These are phyloP conservation scores for Buteo buteo DNA, from an alignment of 2,113 vertebrate genomes.

Conservation along the genomic window DNA sequence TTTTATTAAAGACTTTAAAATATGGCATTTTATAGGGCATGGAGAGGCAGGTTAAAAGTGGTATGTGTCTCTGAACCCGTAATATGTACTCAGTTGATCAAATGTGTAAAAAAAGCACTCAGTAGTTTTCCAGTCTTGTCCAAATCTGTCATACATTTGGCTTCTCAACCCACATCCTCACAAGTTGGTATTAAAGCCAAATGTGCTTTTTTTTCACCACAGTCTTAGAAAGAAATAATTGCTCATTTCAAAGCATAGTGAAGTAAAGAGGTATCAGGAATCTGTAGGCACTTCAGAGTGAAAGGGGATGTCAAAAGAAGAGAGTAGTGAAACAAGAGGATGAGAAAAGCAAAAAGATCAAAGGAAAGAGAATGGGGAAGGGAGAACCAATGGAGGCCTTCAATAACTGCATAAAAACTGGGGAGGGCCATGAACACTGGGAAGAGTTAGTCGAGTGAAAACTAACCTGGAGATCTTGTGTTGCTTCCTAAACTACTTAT, in stretches of 20 bases:
- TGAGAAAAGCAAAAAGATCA: not conserved
- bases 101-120: not conserved
- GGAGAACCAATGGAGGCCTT: not conserved
- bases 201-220: not conserved
- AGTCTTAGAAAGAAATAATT: not conserved
- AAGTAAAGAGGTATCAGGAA: not conserved
- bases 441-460: not conserved
- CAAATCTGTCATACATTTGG: not conserved
- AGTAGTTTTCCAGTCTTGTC: not conserved
- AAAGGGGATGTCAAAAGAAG: not conserved
- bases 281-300: not conserved
- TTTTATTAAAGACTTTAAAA: not conserved
- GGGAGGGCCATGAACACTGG: not conserved
- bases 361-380: not conserved
- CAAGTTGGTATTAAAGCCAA: not conserved
- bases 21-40: not conserved
- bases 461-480: not conserved
- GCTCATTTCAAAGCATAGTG: not conserved
- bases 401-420: not conserved
- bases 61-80: not conserved
- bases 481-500: not conserved
- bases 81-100: fast-evolving
- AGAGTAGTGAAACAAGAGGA: not conserved
- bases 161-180: not conserved
- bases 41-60: not conserved